Evolutionary conservation across 35 echinoderm and acorn worm species (phyloP).

Genomic region (Lytechinus variegatus): DNA sequence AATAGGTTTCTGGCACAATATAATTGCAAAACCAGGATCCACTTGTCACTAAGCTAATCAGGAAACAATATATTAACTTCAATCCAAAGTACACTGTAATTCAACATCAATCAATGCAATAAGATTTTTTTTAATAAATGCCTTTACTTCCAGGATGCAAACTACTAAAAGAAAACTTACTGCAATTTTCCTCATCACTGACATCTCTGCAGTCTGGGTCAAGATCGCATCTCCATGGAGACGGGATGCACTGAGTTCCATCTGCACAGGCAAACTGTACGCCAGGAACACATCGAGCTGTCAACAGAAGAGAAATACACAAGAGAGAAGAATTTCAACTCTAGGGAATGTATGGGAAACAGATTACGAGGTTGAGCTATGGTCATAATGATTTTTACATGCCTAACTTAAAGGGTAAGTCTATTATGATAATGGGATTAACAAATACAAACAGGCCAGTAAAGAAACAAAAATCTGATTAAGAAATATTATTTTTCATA

Average conservation of each 20-base stretch:
- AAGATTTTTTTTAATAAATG: too few relatives aligned
- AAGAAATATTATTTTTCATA: too few relatives aligned
- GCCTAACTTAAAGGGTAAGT: too few relatives aligned
- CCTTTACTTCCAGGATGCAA: background rate
- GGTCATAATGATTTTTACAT: background rate
- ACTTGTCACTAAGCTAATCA: too few relatives aligned
- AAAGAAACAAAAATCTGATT: too few relatives aligned
- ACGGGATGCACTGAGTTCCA: constrained; percentile 74
- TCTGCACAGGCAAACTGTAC: constrained; percentile 72
- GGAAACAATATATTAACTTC: too few relatives aligned
- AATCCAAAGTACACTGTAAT: too few relatives aligned
- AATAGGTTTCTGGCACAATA: too few relatives aligned
- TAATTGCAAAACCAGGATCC: too few relatives aligned
- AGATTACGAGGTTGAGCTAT: background rate
- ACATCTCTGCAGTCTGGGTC: constrained; percentile 76
- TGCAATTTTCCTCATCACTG: constrained; percentile 77
- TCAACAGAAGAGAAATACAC: background rate
- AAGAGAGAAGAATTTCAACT: background rate
- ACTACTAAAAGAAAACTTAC: constrained; percentile 52
- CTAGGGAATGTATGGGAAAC: constrained; percentile 1
- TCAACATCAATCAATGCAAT: background rate
- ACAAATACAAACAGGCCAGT: too few relatives aligned
- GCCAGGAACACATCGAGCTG: constrained; percentile 48
- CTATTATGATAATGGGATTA: too few relatives aligned
- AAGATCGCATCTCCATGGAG: constrained; percentile 76